Conservation (phyloP, 1,140 invertebrate genomes). For the Aplysia californica region DNA sequence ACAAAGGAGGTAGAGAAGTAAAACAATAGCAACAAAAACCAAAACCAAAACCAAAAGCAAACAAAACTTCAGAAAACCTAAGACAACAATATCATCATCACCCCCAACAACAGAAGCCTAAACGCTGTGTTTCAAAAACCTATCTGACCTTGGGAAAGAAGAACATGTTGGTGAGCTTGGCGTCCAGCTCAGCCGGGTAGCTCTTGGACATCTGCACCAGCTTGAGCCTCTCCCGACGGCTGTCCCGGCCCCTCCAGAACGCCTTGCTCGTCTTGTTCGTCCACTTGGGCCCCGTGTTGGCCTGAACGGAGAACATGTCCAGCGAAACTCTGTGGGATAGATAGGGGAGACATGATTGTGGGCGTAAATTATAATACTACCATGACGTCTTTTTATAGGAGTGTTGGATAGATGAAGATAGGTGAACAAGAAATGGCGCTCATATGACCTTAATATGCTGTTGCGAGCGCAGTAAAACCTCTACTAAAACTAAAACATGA, state of each 20-base stretch:
- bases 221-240: constrained; percentile 79
- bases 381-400: too few relatives aligned
- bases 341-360: too few relatives aligned
- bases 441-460: too few relatives aligned
- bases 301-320: constrained; percentile 91
- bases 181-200: constrained; percentile 88
- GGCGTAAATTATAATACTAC: too few relatives aligned
- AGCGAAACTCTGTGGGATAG: constrained; percentile 80
- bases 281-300: constrained; percentile 81
- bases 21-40: not conserved
- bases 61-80: constrained; percentile 94
- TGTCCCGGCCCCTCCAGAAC: constrained; percentile 95
- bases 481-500: too few relatives aligned
- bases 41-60: not conserved
- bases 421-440: too few relatives aligned
- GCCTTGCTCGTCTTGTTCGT: constrained; percentile 79
- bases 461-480: too few relatives aligned
- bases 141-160: constrained; percentile 90
- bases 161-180: constrained; percentile 95
- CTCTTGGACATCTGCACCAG: constrained; percentile 82
- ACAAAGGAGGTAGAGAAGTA: not conserved
- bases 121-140: too few relatives aligned
- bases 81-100: constrained; percentile 93
- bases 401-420: too few relatives aligned
- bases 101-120: too few relatives aligned